phyloP scores from a whole-genome alignment of 1,140 invertebrate genomes.

The Drosophila ercepeae region DNA sequence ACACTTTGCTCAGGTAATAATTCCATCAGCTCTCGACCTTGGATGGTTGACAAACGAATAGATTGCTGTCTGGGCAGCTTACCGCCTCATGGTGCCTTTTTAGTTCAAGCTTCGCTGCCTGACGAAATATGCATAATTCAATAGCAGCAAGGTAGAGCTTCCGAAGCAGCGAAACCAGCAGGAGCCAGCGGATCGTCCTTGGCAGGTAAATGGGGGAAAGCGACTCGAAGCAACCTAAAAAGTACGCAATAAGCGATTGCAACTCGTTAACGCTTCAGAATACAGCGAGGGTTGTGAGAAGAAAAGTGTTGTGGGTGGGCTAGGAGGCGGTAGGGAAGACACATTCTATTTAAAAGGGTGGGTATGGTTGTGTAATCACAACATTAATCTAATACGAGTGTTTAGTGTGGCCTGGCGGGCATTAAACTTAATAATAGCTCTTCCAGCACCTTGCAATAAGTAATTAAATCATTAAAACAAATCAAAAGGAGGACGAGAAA shows the following conservation, averaged over 20 bases:
- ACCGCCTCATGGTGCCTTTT: slow-evolving; percentile 14
- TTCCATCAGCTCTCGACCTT: slow-evolving; percentile 9
- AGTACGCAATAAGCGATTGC: slow-evolving; percentile 58
- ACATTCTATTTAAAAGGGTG: background rate
- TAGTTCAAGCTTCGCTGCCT: slow-evolving; percentile 25
- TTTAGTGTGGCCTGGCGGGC: slow-evolving; percentile 49
- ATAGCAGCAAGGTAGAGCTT: slow-evolving; percentile 20
- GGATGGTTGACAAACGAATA: slow-evolving; percentile 33
- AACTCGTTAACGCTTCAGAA: slow-evolving; percentile 63
- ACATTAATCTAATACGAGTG: slow-evolving; percentile 71
- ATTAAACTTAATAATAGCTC: slow-evolving; percentile 67
- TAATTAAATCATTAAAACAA: slow-evolving; percentile 74
- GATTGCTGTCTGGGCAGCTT: slow-evolving; percentile 43
- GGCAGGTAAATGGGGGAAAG: slow-evolving; percentile 3
- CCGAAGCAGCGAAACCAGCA: background rate
- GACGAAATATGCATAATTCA: slow-evolving; percentile 72
- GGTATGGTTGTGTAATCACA: slow-evolving; percentile 46
- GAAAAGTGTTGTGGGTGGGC: background rate
- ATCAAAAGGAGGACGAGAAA: slow-evolving; percentile 34
- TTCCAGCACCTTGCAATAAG: slow-evolving; percentile 49
- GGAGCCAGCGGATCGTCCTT: slow-evolving; percentile 4
- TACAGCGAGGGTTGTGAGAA: background rate
- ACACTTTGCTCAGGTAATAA: slow-evolving; percentile 33
- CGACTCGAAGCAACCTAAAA: slow-evolving; percentile 27
- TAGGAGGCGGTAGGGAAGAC: background rate